Evolutionary conservation across 2,797 vertebrate species (phyloP).

Genomic region (Etheostoma perlongum): DNA sequence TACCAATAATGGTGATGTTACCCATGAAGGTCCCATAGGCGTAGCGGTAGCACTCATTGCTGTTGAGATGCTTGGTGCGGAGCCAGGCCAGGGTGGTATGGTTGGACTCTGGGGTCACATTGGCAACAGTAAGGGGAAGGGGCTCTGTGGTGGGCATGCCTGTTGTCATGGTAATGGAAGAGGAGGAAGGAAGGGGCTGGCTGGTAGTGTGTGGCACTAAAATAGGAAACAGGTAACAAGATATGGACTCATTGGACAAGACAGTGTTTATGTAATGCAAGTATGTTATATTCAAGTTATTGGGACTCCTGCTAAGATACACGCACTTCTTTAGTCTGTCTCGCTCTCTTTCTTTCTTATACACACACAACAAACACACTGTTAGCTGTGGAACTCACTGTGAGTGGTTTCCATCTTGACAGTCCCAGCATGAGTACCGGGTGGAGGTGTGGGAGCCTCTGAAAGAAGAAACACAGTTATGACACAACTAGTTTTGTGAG

Average conservation of each 20-base stretch:
- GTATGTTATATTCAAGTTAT: not conserved
- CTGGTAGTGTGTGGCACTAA: slow-evolving; percentile 55
- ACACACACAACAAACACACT: not conserved
- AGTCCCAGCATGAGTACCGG: slow-evolving; percentile 65
- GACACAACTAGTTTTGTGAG: not conserved
- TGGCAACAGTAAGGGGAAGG: slow-evolving; percentile 48
- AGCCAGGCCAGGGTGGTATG: slow-evolving; percentile 45
- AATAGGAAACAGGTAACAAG: not conserved
- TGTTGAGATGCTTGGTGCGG: slow-evolving; percentile 33
- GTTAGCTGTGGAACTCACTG: slow-evolving; percentile 41
- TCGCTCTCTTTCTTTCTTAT: not conserved
- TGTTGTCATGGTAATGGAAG: slow-evolving; percentile 38
- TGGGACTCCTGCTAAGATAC: not conserved
- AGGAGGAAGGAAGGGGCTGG: slow-evolving; percentile 23
- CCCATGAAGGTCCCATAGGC: slow-evolving; percentile 86
- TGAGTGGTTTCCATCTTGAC: slow-evolving; percentile 66
- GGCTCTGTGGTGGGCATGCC: slow-evolving; percentile 66
- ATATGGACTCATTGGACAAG: not conserved
- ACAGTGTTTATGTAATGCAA: not conserved
- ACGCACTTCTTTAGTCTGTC: not conserved
- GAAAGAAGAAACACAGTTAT: slow-evolving; percentile 29
- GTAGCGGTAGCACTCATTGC: slow-evolving; percentile 84
- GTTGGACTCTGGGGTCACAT: slow-evolving; percentile 29
- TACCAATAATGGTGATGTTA: slow-evolving; percentile 89
- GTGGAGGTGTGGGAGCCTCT: slow-evolving; percentile 62